Conservation (phyloP, 2,113 vertebrate species). For the Noturus placidus region DNA sequence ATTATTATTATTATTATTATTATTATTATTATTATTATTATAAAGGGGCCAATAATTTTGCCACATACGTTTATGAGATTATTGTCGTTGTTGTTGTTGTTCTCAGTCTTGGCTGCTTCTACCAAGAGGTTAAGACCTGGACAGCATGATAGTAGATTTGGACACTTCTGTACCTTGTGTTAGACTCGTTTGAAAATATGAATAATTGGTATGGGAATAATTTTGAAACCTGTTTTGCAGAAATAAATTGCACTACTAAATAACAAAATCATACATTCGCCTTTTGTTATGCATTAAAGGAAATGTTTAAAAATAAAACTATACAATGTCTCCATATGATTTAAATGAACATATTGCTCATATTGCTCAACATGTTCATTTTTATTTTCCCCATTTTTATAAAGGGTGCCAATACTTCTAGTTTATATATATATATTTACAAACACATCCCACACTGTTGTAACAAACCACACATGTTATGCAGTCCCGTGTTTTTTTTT, state of each 20-base stretch:
- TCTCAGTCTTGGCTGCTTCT: too few relatives aligned
- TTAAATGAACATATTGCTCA: not conserved
- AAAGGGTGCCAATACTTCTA: not conserved
- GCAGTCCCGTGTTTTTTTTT: not conserved
- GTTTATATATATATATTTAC: not conserved
- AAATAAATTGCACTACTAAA: not conserved
- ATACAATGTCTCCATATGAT: not conserved
- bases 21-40: too few relatives aligned
- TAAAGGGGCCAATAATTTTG: too few relatives aligned
- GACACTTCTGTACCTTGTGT: not conserved
- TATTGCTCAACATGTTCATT: not conserved
- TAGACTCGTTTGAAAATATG: not conserved
- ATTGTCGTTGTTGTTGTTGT: too few relatives aligned
- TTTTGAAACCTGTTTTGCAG: not conserved
- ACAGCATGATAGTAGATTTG: not conserved
- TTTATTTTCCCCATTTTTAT: not conserved
- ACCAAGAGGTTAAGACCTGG: too few relatives aligned
- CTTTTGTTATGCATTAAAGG: not conserved
- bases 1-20: too few relatives aligned
- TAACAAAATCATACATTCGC: not conserved
- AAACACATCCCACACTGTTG: conserved; percentile 8
- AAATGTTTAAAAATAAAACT: not conserved
- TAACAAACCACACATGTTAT: not conserved
- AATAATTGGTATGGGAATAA: not conserved
- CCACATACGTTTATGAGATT: too few relatives aligned